A percentile compares a stretch with the other conserved stretches of the same genome.
phyloP scores from a whole-genome alignment of 2,888 invertebrate species.

The Cybosia mesomella region DNA sequence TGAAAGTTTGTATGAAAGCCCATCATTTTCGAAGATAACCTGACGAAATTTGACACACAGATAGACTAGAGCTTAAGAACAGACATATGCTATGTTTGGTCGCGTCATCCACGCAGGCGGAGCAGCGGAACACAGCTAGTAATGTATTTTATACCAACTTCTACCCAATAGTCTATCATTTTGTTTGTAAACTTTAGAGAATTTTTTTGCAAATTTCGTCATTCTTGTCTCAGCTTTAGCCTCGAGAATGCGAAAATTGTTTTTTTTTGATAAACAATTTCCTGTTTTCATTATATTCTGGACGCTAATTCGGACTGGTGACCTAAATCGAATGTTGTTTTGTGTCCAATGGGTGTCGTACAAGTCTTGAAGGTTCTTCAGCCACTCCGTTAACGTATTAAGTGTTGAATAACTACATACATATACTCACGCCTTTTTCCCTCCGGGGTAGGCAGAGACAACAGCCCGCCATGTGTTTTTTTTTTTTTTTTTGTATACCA shows the following conservation, averaged over 20 bases:
- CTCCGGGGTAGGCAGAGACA: too few relatives aligned
- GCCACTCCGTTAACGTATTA: not conserved
- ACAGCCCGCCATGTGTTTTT: too few relatives aligned
- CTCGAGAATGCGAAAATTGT: slow-evolving; percentile 33
- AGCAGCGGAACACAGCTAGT: too few relatives aligned
- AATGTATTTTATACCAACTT: not conserved
- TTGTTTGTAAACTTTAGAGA: slow-evolving; percentile 16
- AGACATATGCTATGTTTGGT: too few relatives aligned
- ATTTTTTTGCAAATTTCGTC: slow-evolving; percentile 8
- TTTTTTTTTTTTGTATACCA: too few relatives aligned
- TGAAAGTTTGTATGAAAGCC: too few relatives aligned
- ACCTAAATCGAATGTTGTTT: slow-evolving; percentile 34
- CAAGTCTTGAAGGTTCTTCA: slow-evolving; percentile 12
- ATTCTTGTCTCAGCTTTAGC: slow-evolving; percentile 25
- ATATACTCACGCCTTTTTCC: too few relatives aligned
- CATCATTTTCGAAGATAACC: too few relatives aligned
- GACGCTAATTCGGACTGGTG: slow-evolving; percentile 36
- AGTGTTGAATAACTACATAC: not conserved
- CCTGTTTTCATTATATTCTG: slow-evolving; percentile 39
- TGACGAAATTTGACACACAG: too few relatives aligned
- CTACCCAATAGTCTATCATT: slow-evolving; percentile 25
- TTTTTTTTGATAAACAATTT: slow-evolving; percentile 34
- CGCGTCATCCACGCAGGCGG: too few relatives aligned
- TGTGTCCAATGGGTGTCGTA: slow-evolving; percentile 14
- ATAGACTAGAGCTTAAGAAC: too few relatives aligned